Base-by-base conservation (phyloP, 1,140 invertebrate species). In the Aricia agestis region DNA sequence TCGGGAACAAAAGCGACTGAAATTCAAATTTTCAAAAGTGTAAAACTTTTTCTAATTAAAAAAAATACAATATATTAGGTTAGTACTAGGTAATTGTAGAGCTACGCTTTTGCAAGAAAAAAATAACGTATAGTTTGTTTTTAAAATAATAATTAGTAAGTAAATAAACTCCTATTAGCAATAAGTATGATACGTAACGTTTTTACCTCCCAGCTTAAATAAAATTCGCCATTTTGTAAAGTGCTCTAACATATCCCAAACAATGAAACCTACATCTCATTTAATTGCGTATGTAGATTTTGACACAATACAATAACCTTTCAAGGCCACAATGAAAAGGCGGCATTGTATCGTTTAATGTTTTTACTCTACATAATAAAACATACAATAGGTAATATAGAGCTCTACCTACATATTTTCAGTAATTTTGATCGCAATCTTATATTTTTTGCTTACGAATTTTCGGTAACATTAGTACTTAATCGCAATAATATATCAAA, bases 271-370 rank as follows among this genome's bases (percentile, higher is more conserved):
- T 71, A 75, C 74, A 32, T 70, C 68, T 42, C 71, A 69, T 72
- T 71, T 52, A 70, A 72, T 71, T 76, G 70, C 66, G 69, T 69
- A 72, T 69, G 65, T 73, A 73, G 70, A 77, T 79, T 77, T 77
- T 76, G 76, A 77, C 74, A 77, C 75, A 80, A 74, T 72, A 76
- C 68, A 74, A 74, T 68, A 72, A 76, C 65, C 61, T 72, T 42
- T 73, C 74, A 75, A 74, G 75, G 71, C 73, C 72, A 71, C 74
- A 72, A 76, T 61, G 75, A 74, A 78, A 76, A 72, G 68, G 68
- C 74, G 59, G 19, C 70, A 65, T 73, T 66, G 42, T 75, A 75
- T 71, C 71, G 70, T 66, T 68, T 67, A 70, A 76, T 77, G 81
- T 81, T 75, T 75, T 13, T 52, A 52, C 45, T 52, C 45, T 52